Evolutionary conservation across 2,797 vertebrate species (phyloP), one percentile per base, ranked within the genome.

Genomic region (Gymnopithys bicolor): DNA sequence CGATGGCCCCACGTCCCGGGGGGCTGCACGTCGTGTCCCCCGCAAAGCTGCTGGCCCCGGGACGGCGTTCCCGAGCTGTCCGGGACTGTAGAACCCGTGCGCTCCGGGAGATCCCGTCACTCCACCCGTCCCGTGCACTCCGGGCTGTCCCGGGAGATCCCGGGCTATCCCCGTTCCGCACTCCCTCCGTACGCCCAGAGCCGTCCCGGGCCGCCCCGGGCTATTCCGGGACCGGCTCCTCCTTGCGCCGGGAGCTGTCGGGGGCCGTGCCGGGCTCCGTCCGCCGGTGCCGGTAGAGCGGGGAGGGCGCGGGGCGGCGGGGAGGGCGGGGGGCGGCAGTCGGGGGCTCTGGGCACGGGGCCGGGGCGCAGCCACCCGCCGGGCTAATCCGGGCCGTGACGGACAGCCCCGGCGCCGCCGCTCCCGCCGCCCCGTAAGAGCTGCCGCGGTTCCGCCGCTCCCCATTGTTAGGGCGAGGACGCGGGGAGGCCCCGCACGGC

Each of bases 381-480:
- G 95, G 94, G 96, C 75, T 94, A 93, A 91, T 94, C 80, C 90
- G 45, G 75, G 63, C 91, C 85, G 91, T 91, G 91, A 93, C 89
- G 91, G 93, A 87, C 93, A 89, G 86, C 58, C 93, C 93, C 95
- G 95, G 91, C 93, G 93, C 95, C 95, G 88, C 95, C 75, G 93
- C 88, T 93, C 85, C 88, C 33, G 90, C 90, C 69, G 93, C 93
- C 91, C 94, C 94, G 60, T 95, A 87, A 90, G 92, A 86, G 90
- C 66, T 85, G 92, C 92, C 80, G 90, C 90, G 85, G 92, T 90
- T 78, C 87, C 90, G 80, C 90, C 92, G 94, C 88, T 98, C 98
- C 98, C 98, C 98, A 98, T 98, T 98, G 98, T 98, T 98, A 97
- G 98, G 98, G 98, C 98, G 98, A 98, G 98, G 98, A 98, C 98